Base-by-base conservation (phyloP, 1,140 invertebrate genomes). In the Tachypleus tridentatus region DNA sequence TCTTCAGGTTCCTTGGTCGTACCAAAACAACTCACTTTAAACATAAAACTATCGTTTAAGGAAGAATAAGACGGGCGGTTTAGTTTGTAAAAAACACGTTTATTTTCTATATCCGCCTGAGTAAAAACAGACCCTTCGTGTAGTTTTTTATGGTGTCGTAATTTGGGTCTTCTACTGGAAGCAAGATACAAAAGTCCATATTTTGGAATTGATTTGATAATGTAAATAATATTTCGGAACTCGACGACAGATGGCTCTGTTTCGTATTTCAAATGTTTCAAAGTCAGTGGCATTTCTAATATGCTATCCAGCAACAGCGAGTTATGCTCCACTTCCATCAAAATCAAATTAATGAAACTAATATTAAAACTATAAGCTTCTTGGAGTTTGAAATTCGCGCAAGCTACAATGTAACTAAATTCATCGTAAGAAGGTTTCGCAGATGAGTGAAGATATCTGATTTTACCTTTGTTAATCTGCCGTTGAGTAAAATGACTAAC, bases 401-500 rank as follows among this genome's bases (percentile, higher is more conserved):
- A 72, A 49, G 67, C 60, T 11, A 72, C 61, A 4, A 64, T 68
- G 66, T 71, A 72, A 61, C 67, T 72, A 58, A 72, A 69, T 29
- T 70, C 69, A 54, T 74, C 73, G 52, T 66, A 57, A 6, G 47
- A 63, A 9, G 73, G 72, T 11, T 63, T 48, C 48, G 67, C 73
- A 11, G n/a, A 60, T 4, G 67, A 64, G 64, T 79, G 76, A 48
- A 72, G 61, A 69, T 80, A 80, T 49, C 77, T 68, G 80, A 83
- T 64, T 84, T 75, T 72, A 48, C 69, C 71, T 49, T 72, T 73
- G 58, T 75, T 83, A 51, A 96, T 76, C 76, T 95, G 88, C 65
- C 84, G 84, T 72, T 86, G 90, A 4, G 85, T 89, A 75, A 97
- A 97, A 10, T 85, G 83, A 62, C 86, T 85, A 0, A 87, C 84